These are phyloP conservation scores for Onthophagus taurus DNA, from an alignment of 1,140 invertebrate species.

Conservation along the genomic window DNA sequence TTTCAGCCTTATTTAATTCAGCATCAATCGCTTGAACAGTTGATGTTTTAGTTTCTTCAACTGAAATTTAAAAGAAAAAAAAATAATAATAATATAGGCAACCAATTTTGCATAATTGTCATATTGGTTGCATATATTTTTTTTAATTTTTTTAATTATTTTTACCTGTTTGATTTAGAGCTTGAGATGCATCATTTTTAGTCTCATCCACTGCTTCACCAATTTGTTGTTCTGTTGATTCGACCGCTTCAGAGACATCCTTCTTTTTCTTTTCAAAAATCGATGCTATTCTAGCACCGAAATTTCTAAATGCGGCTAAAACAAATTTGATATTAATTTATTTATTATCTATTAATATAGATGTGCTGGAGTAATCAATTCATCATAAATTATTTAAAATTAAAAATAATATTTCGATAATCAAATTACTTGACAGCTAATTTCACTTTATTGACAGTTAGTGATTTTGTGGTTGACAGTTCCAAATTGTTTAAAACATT, in stretches of 20 bases:
- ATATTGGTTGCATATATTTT: neutral
- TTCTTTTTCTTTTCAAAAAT: constrained; percentile 26
- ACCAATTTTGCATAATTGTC: neutral
- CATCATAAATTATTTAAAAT: too few species aligned
- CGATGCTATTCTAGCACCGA: constrained; percentile 22
- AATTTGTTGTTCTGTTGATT: constrained; percentile 13
- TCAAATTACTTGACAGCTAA: too few species aligned
- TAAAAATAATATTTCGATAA: too few species aligned
- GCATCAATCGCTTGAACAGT: constrained; percentile 15
- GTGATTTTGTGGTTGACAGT: too few species aligned
- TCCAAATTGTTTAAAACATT: too few species aligned
- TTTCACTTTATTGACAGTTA: too few species aligned
- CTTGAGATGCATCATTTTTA: constrained; percentile 8
- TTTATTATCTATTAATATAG: too few species aligned
- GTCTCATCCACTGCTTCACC: constrained; percentile 11
- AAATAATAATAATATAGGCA: neutral
- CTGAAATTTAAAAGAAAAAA: too few species aligned
- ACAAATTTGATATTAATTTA: too few species aligned
- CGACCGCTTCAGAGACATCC: constrained; percentile 19
- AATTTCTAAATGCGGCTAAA: constrained; percentile 24
- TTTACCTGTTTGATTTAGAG: constrained; percentile 11
- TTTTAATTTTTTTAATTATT: neutral
- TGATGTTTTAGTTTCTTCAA: constrained; percentile 19
- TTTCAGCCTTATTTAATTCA: constrained; percentile 17
- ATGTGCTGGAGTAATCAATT: too few species aligned